phyloP scores from a whole-genome alignment of 2,113 vertebrate species.

The Amazona vittata region DNA sequence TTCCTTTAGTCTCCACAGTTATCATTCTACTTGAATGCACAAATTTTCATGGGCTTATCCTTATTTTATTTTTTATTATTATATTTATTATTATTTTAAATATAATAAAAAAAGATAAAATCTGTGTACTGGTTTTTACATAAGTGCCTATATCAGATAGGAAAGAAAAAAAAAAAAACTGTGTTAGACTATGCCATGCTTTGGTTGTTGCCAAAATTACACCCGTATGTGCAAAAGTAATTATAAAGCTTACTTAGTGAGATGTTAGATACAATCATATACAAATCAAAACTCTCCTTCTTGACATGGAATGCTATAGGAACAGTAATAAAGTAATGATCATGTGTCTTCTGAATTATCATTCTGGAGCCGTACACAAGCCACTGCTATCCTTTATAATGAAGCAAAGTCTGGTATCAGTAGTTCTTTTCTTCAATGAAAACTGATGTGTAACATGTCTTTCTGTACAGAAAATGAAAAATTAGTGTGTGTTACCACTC shows the following conservation, averaged over 20 bases:
- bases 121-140: not conserved
- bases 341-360: not conserved
- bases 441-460: no score
- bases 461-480: not conserved
- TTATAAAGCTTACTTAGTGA: not conserved
- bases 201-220: not conserved
- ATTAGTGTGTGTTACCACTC: no score
- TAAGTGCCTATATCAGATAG: not conserved
- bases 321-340: not conserved
- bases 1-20: not conserved
- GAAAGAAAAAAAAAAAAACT: not conserved
- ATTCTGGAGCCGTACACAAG: not conserved
- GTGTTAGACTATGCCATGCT: not conserved
- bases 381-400: not conserved
- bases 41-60: not conserved
- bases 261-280: not conserved
- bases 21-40: not conserved
- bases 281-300: not conserved
- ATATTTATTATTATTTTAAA: no score
- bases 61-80: not conserved
- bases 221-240: not conserved
- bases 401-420: not conserved
- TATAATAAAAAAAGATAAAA: not conserved
- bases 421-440: not conserved
- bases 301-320: not conserved